Evolutionary conservation across 1,140 invertebrate species (phyloP).

Genomic region (Asobara japonica): DNA sequence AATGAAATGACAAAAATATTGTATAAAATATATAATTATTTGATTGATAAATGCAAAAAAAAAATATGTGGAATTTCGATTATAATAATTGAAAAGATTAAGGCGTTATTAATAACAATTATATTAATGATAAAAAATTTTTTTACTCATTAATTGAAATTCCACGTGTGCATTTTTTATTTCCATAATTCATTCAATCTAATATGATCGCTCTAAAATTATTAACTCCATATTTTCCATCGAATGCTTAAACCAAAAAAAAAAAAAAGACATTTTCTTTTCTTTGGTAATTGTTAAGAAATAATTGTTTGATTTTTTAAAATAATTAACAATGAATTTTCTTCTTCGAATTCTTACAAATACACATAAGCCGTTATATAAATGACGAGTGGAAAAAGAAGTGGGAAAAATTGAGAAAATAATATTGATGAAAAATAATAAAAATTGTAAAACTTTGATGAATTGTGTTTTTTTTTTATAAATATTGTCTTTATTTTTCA

Average conservation of each 20-base stretch:
- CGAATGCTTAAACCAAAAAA: background rate
- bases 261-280: no score
- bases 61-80: slow-evolving; percentile 9
- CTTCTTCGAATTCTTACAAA: slow-evolving; percentile 18
- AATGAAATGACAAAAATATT: slow-evolving; percentile 4
- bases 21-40: background rate
- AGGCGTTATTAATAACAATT: background rate
- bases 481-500: background rate
- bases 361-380: slow-evolving; percentile 15
- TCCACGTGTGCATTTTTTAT: background rate
- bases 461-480: background rate
- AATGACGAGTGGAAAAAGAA: slow-evolving; percentile 3
- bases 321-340: background rate
- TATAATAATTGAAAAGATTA: background rate
- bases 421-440: background rate
- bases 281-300: background rate
- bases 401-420: background rate
- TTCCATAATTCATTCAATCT: background rate
- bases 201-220: background rate
- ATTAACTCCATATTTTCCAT: slow-evolving; percentile 3
- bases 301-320: background rate
- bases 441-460: slow-evolving; percentile 9
- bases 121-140: background rate
- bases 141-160: slow-evolving; percentile 1
- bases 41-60: slow-evolving; percentile 8